phyloP scores from a whole-genome alignment of 1,140 invertebrate species.

The Leptopilina clavipes region DNA sequence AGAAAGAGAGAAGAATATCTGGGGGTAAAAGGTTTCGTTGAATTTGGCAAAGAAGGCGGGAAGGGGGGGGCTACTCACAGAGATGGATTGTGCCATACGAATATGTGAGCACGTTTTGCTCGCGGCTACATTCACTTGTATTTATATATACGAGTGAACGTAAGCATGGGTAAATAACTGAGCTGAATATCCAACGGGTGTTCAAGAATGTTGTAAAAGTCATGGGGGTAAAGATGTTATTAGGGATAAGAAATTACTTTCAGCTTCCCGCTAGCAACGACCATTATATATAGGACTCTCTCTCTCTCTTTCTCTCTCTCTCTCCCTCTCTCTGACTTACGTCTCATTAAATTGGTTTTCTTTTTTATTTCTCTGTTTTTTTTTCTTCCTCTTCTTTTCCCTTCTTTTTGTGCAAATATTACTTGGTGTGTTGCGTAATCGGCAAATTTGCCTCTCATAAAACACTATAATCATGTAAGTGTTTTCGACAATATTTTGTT shows the following conservation, averaged over 20 bases:
- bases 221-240: conserved; percentile 31
- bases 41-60: neutral
- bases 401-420: too few species aligned
- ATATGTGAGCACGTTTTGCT: conserved; percentile 33
- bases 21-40: conserved; percentile 1
- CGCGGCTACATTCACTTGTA: conserved; percentile 24
- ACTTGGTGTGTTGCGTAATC: too few species aligned
- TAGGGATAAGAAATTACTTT: conserved; percentile 34
- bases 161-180: conserved; percentile 27
- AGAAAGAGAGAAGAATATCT: neutral
- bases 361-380: too few species aligned
- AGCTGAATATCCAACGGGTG: conserved; percentile 28
- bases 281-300: neutral
- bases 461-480: too few species aligned
- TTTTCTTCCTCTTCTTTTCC: too few species aligned
- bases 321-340: too few species aligned
- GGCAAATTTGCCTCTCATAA: too few species aligned
- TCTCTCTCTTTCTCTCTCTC: too few species aligned
- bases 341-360: too few species aligned
- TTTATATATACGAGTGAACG: conserved; percentile 25
- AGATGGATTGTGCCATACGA: conserved; percentile 23
- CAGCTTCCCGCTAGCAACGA: neutral
- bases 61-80: neutral
- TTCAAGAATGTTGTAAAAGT: conserved; percentile 31
- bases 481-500: too few species aligned